Evolutionary conservation across 2,113 vertebrate species (phyloP).

Genomic region (Jaculus jaculus): DNA sequence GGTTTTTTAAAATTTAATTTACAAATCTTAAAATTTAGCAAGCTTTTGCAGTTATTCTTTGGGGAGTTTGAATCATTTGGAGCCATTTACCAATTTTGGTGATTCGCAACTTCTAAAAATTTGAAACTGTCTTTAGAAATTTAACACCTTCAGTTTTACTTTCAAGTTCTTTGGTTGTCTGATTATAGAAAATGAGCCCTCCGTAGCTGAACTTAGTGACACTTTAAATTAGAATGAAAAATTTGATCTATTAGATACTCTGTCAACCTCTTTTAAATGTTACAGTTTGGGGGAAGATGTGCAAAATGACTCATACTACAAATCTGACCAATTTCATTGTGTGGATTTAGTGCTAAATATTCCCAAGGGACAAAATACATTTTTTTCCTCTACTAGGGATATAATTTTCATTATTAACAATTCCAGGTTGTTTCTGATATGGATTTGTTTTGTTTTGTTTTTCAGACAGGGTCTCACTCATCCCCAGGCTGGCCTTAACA

Average conservation of each 20-base stretch:
- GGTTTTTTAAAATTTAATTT: neutral
- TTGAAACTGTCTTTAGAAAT: neutral
- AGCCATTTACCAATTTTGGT: neutral
- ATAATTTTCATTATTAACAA: neutral
- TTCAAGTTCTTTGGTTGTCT: neutral
- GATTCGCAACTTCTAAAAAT: neutral
- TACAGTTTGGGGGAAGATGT: neutral
- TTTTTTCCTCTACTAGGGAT: neutral
- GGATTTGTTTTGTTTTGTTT: neutral
- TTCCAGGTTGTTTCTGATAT: neutral
- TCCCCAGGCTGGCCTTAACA: neutral
- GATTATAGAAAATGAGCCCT: neutral
- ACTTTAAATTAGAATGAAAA: conserved; percentile 18
- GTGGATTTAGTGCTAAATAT: neutral
- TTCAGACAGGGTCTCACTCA: neutral
- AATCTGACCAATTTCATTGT: neutral
- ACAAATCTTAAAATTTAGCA: neutral
- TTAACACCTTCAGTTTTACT: neutral
- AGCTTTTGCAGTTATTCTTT: neutral
- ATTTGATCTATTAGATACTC: neutral
- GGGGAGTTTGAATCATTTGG: neutral
- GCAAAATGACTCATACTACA: neutral
- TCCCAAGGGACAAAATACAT: neutral
- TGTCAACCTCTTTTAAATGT: neutral
- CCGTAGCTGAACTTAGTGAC: neutral